Conservation (phyloP, 2,797 vertebrate genomes). For the Menidia menidia region DNA sequence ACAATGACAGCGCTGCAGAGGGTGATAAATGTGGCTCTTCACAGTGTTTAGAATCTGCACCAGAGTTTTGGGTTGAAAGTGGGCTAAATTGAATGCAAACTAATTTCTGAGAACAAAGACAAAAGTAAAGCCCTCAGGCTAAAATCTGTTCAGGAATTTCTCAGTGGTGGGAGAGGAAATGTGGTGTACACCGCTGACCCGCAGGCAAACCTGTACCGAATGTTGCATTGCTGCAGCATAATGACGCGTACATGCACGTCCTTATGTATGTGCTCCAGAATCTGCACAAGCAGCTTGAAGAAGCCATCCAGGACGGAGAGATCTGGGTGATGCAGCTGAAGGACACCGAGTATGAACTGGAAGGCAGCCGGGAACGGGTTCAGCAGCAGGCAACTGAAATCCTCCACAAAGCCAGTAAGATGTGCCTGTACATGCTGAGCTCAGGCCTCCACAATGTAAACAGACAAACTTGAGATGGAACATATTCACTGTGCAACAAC, state of each 20-base stretch:
- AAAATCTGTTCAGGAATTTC: slow-evolving; percentile 27
- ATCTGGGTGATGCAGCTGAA: slow-evolving; percentile 96
- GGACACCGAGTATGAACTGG: slow-evolving; percentile 95
- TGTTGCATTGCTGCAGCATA: not conserved
- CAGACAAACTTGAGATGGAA: no score
- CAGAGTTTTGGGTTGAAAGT: slow-evolving; percentile 16
- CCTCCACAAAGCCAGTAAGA: slow-evolving; percentile 95
- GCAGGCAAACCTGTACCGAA: slow-evolving; percentile 24
- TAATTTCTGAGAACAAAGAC: slow-evolving; percentile 27
- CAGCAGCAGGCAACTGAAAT: slow-evolving; percentile 97
- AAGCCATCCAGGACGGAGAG: slow-evolving; percentile 93
- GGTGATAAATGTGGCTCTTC: not conserved
- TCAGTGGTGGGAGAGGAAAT: slow-evolving; percentile 36
- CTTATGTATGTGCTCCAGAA: slow-evolving; percentile 78
- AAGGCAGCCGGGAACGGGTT: slow-evolving; percentile 91
- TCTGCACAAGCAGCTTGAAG: slow-evolving; percentile 96
- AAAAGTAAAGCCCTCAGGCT: slow-evolving; percentile 38
- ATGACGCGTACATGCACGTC: not conserved
- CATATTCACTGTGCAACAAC: no score
- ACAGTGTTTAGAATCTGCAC: not conserved
- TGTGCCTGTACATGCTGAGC: not conserved
- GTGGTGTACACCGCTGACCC: slow-evolving; percentile 41
- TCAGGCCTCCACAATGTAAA: no score
- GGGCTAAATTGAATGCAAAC: slow-evolving; percentile 45
- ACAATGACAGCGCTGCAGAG: not conserved